Conservation (phyloP, 2,888 invertebrate genomes). For the Thymelicus lineola region DNA sequence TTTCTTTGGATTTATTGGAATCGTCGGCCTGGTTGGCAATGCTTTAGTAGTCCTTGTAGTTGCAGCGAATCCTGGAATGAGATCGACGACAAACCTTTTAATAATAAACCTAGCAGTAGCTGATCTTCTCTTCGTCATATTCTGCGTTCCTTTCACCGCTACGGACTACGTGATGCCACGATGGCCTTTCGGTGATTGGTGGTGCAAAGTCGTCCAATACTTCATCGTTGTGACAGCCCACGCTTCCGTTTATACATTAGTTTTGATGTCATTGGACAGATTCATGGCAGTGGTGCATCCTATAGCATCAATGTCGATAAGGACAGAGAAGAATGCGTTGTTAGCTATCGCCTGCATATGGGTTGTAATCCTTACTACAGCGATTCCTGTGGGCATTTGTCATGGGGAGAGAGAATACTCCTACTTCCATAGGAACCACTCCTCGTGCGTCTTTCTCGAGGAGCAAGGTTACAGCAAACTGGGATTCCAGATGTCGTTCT, state of each 20-base stretch:
- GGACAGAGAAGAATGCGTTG: constrained; percentile 93
- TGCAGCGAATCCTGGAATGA: constrained; percentile 95
- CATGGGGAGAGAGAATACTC: constrained; percentile 90
- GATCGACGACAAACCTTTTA: constrained; percentile 96
- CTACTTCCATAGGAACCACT: constrained; percentile 86
- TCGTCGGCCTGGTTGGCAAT: constrained; percentile 96
- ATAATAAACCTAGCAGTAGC: constrained; percentile 96
- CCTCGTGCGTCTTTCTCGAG: constrained; percentile 88
- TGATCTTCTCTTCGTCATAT: constrained; percentile 95
- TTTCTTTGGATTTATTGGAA: constrained; percentile 93
- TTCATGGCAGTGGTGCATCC: constrained; percentile 98
- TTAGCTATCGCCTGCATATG: constrained; percentile 92
- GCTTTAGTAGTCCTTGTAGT: constrained; percentile 95
- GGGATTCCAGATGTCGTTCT: constrained; percentile 91
- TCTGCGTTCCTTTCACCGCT: constrained; percentile 97
- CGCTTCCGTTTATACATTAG: constrained; percentile 96
- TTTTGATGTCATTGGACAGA: constrained; percentile 96
- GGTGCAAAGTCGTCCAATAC: constrained; percentile 96
- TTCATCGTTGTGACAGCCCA: constrained; percentile 96
- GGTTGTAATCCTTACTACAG: constrained; percentile 91
- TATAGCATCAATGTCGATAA: constrained; percentile 93
- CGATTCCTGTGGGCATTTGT: constrained; percentile 91
- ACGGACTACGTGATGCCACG: constrained; percentile 94
- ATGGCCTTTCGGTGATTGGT: constrained; percentile 96
- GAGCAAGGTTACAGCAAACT: constrained; percentile 86